Evolutionary conservation across 2,797 vertebrate genomes (phyloP).

Genomic region (Sus cebifrons): DNA sequence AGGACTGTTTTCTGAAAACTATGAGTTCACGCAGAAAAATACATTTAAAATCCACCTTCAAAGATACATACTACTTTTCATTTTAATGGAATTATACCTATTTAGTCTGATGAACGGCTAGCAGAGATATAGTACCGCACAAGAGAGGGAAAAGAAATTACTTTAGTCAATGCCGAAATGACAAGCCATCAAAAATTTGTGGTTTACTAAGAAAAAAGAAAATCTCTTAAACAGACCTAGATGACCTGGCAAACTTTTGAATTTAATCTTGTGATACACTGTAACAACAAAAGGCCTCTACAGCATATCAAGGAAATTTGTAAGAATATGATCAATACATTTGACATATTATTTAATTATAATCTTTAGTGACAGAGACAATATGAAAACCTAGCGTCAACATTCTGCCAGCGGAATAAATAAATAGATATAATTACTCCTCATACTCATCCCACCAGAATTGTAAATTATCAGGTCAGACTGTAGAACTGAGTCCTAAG

Average conservation of each 20-base stretch:
- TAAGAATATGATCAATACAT: slow-evolving; percentile 92
- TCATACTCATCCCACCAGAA: slow-evolving; percentile 91
- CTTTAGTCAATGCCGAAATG: slow-evolving; percentile 85
- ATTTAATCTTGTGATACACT: slow-evolving; percentile 88
- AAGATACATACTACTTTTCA: slow-evolving; percentile 63
- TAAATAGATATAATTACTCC: slow-evolving; percentile 95
- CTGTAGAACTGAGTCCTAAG: slow-evolving; percentile 93
- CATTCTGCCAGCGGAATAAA: slow-evolving; percentile 93
- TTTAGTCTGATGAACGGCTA: slow-evolving; percentile 76
- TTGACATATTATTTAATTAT: slow-evolving; percentile 93
- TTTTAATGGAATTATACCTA: slow-evolving; percentile 77
- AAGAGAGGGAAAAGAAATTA: slow-evolving; percentile 83
- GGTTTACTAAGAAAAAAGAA: slow-evolving; percentile 87
- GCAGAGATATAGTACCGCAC: slow-evolving; percentile 65
- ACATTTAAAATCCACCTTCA: slow-evolving; percentile 59
- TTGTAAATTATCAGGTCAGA: slow-evolving; percentile 91
- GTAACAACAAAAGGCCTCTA: slow-evolving; percentile 88
- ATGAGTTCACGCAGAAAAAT: slow-evolving; percentile 62
- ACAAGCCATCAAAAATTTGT: slow-evolving; percentile 88
- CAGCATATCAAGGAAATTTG: slow-evolving; percentile 88
- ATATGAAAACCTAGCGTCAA: slow-evolving; percentile 95
- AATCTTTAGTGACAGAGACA: slow-evolving; percentile 92
- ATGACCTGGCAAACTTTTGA: slow-evolving; percentile 88
- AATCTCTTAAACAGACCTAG: slow-evolving; percentile 80
- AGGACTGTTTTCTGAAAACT: slow-evolving; percentile 4